phyloP scores from a whole-genome alignment of 2,888 invertebrate species.

The Tribolium freemani region DNA sequence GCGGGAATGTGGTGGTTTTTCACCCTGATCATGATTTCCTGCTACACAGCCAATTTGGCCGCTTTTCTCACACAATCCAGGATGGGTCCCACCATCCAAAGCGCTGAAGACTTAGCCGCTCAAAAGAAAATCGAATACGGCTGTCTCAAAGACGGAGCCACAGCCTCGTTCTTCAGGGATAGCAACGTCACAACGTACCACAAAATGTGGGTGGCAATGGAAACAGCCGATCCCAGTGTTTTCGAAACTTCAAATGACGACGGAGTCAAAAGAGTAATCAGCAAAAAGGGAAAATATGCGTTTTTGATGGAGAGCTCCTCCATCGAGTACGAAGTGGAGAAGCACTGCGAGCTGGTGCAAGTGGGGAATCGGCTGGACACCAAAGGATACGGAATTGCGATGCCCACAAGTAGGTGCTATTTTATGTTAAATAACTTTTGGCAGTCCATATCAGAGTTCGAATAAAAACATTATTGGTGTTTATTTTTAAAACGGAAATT shows the following conservation, averaged over 20 bases:
- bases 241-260: constrained; percentile 87
- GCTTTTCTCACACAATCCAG: constrained; percentile 93
- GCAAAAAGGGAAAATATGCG: constrained; percentile 87
- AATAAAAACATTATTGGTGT: too few species aligned
- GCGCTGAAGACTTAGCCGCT: constrained; percentile 91
- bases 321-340: constrained; percentile 91
- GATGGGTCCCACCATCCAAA: constrained; percentile 90
- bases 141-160: constrained; percentile 90
- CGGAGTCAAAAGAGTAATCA: constrained; percentile 87
- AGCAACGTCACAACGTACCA: constrained; percentile 92
- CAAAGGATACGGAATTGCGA: constrained; percentile 94
- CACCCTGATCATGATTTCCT: constrained; percentile 90
- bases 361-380: constrained; percentile 81
- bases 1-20: constrained; percentile 96
- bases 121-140: constrained; percentile 98
- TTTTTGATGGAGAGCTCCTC: constrained; percentile 97
- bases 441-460: too few species aligned
- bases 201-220: constrained; percentile 95
- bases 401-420: constrained; percentile 87
- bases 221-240: constrained; percentile 84
- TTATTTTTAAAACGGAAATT: too few species aligned
- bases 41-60: constrained; percentile 95
- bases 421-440: too few species aligned
- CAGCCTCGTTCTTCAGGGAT: constrained; percentile 91
- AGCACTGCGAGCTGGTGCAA: constrained; percentile 87